Base-by-base conservation (phyloP, 92 coral and sea anemone genomes). In the Parazoanthus darwini region DNA sequence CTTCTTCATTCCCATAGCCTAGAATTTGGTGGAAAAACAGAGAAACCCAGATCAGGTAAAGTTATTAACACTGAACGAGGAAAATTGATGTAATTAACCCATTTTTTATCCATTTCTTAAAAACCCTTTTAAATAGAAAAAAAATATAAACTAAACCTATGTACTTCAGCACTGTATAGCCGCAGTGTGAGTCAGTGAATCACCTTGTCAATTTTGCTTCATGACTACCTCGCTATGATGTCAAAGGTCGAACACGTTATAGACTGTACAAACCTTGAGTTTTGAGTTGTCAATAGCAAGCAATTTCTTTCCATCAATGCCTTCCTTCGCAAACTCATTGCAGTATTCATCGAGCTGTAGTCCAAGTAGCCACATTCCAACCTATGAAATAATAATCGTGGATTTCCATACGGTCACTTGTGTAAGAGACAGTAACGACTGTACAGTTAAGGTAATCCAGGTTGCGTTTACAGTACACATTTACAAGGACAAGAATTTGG, bases 1-100 rank as follows among this genome's bases (percentile, higher is more conserved):
- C 83, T 91, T 96, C 42, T 90, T 92, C 50, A 97, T 90, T 18
- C 98, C 98, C 93, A 97, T 92, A 25, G 95, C 89, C 99, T 97
- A 77, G 20, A 22, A 89, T 51, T 37, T 59, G 26, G 26, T 2
- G 44, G 20, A 18, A 78, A 54, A 51, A 11, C 3, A 16, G 56
- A 75, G 80, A 43, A 74, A 54, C 1, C 9, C 5, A 37, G 15
- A 22, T 59, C 29, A 74, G 15, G 56, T 36, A 54, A 68, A 18
- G 6, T 42, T 1, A 6, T 88, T 13, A 15, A 86, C 35, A 72
- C 20, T 26, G 15, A 72, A 8, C 0, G 70, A 22, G 4, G 68
- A 6, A 59, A 1, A 7, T 50, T 9, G 1, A 9, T 8, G 56
- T 50, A 7, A 7, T 6, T 50, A 50, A 6, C 56, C 5, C 3